Conservation (phyloP, 2,888 invertebrate species). For the Luperina testacea region DNA sequence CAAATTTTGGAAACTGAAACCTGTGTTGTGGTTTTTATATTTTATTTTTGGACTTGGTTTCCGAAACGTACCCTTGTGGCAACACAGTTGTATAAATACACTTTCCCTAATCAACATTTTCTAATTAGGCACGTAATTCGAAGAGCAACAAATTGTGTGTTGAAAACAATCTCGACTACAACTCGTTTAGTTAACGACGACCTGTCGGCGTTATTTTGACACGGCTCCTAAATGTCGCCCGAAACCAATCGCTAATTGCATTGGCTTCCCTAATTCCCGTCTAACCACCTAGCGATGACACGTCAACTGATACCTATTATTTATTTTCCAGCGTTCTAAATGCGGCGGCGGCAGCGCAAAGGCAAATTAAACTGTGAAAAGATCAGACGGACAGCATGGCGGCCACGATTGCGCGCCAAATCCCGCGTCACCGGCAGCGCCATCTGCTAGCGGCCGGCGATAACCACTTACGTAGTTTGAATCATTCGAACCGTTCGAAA, state of each 20-base stretch:
- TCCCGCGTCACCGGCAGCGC: constrained; percentile 77
- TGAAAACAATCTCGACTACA: constrained; percentile 59
- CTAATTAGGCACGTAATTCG: constrained; percentile 59
- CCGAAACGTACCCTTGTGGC: not conserved
- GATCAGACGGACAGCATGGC: constrained; percentile 85
- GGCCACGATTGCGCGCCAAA: constrained; percentile 83
- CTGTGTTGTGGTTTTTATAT: not conserved
- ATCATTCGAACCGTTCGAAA: constrained; percentile 84
- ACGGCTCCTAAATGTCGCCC: constrained; percentile 73
- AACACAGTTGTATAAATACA: constrained; percentile 19
- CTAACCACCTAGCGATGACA: constrained; percentile 70
- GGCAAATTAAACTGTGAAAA: constrained; percentile 84
- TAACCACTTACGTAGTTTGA: constrained; percentile 80
- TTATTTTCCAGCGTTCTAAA: constrained; percentile 87
- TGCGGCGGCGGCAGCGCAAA: constrained; percentile 75
- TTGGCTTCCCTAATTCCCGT: constrained; percentile 81
- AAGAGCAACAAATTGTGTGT: constrained; percentile 63
- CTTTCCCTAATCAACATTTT: constrained; percentile 7
- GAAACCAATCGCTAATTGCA: constrained; percentile 78
- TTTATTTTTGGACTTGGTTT: not conserved
- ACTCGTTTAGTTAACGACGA: constrained; percentile 65
- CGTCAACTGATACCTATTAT: constrained; percentile 79
- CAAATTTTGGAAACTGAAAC: not conserved
- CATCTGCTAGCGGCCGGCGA: constrained; percentile 78
- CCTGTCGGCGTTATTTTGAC: constrained; percentile 78